Base-by-base conservation (phyloP, 2,113 vertebrate genomes). In the Tretioscincus oriximinensis region DNA sequence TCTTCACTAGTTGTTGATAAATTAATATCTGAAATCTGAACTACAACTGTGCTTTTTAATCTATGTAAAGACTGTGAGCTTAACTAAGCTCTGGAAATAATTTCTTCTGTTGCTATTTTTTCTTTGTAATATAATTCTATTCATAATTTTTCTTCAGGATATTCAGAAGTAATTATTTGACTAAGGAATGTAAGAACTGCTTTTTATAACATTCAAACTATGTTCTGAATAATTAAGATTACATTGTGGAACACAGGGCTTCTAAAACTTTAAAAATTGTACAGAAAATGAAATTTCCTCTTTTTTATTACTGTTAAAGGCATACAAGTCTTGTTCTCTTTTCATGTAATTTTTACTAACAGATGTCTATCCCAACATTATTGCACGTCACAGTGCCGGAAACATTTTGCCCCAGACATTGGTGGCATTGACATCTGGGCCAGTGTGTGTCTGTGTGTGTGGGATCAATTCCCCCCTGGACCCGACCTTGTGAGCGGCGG, bases 91-190 rank as follows among this genome's bases (percentile, higher is more conserved):
- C 61, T 85, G 68, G 69, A 84, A 78, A 29, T 74, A 91, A 81
- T 29, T 18, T 58, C 24, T 78, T 65, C 85, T 78, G 82, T 28
- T 61, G 45, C 77, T 79, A 18, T 58, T 83, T 60, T 80, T 90
- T 88, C 76, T 75, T 80, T 75, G 73, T 7, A 64, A 84, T 83
- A 49, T 79, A 65, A 28, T 20, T 84, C 73, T 8, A 77, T 71
- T 45, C 72, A 66, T 78, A 31, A 35, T 2, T 1, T 61, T 74
- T 29, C 79, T 58, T 58, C 9, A 72, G n/a, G 80, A 45, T 82
- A 71, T 78, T 76, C 78, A 26, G 81, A 88, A 74, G 20, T 6
- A 21, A 78, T 83, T 89, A 54, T 70, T n/a, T 80, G 66, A 82
- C 76, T 82, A 84, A 24, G 82, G 75, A 86, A 47, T 12, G 1